Base-by-base conservation (phyloP, 2,797 vertebrate species). In the Thunnus albacares region DNA sequence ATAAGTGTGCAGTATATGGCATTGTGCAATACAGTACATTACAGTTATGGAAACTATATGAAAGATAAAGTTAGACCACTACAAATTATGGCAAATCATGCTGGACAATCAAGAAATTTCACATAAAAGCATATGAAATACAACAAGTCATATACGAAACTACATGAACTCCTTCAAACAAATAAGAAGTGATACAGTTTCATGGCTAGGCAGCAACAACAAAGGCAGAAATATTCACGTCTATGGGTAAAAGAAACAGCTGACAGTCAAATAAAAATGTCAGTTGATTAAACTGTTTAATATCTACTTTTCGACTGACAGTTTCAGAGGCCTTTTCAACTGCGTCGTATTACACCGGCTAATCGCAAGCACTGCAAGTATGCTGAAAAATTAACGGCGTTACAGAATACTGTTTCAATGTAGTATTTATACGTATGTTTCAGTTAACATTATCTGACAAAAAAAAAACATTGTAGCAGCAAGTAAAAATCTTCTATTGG, bases 21-120 rank as follows among this genome's bases (percentile, higher is more conserved):
- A 83, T 91, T 95, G 93, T 93, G 91, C 89, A 93, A 93, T 90
- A 94, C 90, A 90, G 92, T 93, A 94, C 88, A 87, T 89, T 93
- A 94, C 87, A 93, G 77, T 85, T 90, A 93, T 94, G 92, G 90
- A 71, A 91, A 93, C 77, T 89, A 88, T 85, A 87, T 86, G 82
- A 90, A 90, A 89, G 89, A 91, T 83, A 87, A 92, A 90, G 85
- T 93, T 92, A 90, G 83, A 94, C 89, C 90, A 89, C 86, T 91
- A 90, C 80, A 89, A 87, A 91, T 88, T 83, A 91, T 89, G 84
- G 87, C 82, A 90, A 89, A 93, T 90, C 93, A 94, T 92, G 93
- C 90, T 89, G 78, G 88, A 90, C 89, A 79, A 86, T 75, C 59
- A 76, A 77, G 43, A 71, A 64, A 88, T 82, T 89, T 89, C 89